Evolutionary conservation across 1,140 invertebrate genomes (phyloP).

Genomic region (Heliconius eleuchia): DNA sequence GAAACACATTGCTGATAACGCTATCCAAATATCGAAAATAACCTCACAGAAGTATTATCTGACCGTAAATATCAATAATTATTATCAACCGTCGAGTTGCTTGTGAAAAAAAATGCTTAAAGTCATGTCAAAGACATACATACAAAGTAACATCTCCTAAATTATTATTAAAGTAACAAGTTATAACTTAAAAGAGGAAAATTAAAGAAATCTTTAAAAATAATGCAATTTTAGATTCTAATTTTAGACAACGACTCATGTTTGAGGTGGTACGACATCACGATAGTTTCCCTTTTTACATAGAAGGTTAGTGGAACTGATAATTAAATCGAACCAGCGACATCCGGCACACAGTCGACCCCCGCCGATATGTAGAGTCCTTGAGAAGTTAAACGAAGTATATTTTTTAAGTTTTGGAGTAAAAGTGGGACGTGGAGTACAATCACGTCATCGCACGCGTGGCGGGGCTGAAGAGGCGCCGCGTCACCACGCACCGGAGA

Average conservation of each 20-base stretch:
- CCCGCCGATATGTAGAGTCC: background rate
- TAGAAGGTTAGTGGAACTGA: background rate
- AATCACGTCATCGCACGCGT: conserved; percentile 72
- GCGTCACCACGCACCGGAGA: conserved; percentile 48
- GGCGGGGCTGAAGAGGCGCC: conserved; percentile 57
- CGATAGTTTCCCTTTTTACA: background rate
- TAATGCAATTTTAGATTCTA: background rate
- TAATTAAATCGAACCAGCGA: background rate
- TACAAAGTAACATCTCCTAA: background rate
- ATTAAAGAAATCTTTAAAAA: background rate
- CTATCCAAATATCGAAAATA: background rate
- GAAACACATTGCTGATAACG: background rate
- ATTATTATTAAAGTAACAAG: background rate
- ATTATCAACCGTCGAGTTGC: background rate
- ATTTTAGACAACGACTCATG: background rate
- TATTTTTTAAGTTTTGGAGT: conserved; percentile 44
- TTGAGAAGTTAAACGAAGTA: conserved; percentile 14
- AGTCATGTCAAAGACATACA: background rate
- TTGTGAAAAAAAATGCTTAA: background rate
- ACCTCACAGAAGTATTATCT: background rate
- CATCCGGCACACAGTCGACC: background rate
- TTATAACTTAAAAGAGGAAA: too few relatives aligned
- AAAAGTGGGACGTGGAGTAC: conserved; percentile 65
- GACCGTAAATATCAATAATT: background rate
- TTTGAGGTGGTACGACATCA: background rate